phyloP scores from a whole-genome alignment of 2,888 invertebrate genomes.

The Drosophila putrida region DNA sequence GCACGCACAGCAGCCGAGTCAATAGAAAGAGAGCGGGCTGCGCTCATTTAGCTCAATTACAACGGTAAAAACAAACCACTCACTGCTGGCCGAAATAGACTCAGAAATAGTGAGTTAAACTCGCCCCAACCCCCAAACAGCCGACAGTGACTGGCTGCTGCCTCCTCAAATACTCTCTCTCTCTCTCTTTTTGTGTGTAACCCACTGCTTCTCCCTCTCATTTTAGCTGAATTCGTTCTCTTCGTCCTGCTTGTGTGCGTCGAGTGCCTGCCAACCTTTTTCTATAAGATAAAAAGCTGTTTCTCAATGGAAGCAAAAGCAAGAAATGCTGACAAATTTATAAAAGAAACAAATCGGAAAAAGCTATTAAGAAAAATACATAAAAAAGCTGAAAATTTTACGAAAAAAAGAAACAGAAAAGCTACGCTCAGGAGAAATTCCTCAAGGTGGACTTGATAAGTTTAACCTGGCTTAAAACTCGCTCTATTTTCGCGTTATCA shows the following conservation, averaged over 20 bases:
- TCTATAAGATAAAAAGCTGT: too few species aligned
- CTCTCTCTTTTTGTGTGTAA: constrained; percentile 22
- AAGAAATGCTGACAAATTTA: too few species aligned
- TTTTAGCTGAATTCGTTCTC: constrained; percentile 20
- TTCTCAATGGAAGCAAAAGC: too few species aligned
- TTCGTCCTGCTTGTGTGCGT: constrained; percentile 28
- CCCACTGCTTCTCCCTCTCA: constrained; percentile 8
- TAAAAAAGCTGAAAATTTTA: too few species aligned
- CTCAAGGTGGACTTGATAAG: too few species aligned
- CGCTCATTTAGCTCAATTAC: constrained; percentile 41
- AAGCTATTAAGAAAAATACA: too few species aligned
- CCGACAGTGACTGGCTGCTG: constrained; percentile 45
- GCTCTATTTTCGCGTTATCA: too few species aligned
- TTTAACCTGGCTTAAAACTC: too few species aligned
- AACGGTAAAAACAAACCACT: constrained; percentile 55
- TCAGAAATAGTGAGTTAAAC: constrained; percentile 48
- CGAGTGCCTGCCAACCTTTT: too few species aligned
- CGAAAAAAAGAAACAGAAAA: too few species aligned
- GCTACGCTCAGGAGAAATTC: too few species aligned
- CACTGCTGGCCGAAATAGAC: constrained; percentile 52
- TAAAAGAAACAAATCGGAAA: too few species aligned
- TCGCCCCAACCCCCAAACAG: constrained; percentile 65
- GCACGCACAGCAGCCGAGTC: constrained; percentile 40
- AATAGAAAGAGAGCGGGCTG: constrained; percentile 19
- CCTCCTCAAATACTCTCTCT: constrained; percentile 51